phyloP scores from a whole-genome alignment of 2,888 invertebrate genomes.

The Phortica magna region DNA sequence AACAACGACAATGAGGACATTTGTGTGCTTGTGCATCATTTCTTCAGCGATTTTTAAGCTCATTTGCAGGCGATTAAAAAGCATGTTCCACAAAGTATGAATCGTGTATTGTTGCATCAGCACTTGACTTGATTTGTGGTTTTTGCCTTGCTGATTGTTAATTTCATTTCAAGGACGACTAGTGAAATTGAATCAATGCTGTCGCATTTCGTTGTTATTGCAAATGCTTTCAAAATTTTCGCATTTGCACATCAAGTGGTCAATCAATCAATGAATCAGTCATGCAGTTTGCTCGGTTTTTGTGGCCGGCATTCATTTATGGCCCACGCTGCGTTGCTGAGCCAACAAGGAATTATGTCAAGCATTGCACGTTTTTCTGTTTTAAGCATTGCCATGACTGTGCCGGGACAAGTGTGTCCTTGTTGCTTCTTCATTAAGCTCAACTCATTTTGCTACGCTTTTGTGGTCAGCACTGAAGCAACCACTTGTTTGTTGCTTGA shows the following conservation, averaged over 20 bases:
- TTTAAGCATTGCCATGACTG: background rate
- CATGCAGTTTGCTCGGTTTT: background rate
- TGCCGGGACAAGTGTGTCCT: background rate
- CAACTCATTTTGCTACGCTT: slow-evolving; percentile 8
- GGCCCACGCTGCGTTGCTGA: background rate
- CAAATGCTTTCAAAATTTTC: too few relatives aligned
- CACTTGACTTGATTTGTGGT: too few relatives aligned
- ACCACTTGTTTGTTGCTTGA: background rate
- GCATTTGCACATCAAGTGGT: too few relatives aligned
- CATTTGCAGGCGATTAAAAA: too few relatives aligned
- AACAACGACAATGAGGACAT: background rate
- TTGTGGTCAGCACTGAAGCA: slow-evolving; percentile 17
- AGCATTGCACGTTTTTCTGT: background rate
- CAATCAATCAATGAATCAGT: background rate
- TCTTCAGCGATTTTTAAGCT: background rate
- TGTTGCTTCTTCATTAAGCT: slow-evolving; percentile 17
- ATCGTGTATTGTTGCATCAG: too few relatives aligned
- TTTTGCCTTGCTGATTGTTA: too few relatives aligned
- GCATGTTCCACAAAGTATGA: too few relatives aligned
- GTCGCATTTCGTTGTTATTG: too few relatives aligned
- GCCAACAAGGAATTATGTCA: background rate
- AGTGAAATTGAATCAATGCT: too few relatives aligned
- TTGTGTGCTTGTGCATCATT: background rate
- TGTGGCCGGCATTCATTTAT: background rate
- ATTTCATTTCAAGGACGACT: too few relatives aligned